These are phyloP conservation scores for Montipora capricornis DNA, from an alignment of 64 coral and sea anemone genomes.

Conservation along the genomic window DNA sequence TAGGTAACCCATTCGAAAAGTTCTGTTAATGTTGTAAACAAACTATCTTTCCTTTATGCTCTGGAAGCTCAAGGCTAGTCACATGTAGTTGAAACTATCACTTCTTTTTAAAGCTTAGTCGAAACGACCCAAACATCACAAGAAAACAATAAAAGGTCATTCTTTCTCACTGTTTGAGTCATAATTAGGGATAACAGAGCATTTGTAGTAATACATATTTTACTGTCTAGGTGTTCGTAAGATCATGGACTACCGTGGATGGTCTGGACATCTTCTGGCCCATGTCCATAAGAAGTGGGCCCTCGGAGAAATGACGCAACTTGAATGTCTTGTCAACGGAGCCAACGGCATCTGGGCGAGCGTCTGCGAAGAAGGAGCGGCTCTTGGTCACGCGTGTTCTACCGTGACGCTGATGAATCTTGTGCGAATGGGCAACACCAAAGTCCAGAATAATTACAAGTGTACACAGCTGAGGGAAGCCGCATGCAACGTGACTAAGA, in stretches of 20 bases:
- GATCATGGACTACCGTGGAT: slow-evolving; percentile 73
- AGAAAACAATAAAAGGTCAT: no score
- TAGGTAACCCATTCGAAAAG: no score
- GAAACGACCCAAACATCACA: no score
- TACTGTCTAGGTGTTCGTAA: slow-evolving; percentile 9
- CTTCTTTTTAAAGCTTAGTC: no score
- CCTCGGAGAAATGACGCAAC: slow-evolving; percentile 31
- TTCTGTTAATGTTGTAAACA: no score
- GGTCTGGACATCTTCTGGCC: slow-evolving; percentile 59
- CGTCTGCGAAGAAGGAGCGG: slow-evolving; percentile 56
- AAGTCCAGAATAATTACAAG: slow-evolving; percentile 57
- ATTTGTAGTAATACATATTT: no score
- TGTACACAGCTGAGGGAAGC: slow-evolving; percentile 47
- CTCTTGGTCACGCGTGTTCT: slow-evolving; percentile 71
- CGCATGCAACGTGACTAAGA: slow-evolving; percentile 16
- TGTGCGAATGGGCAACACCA: slow-evolving; percentile 74
- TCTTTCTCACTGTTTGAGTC: no score
- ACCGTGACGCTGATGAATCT: slow-evolving; percentile 81
- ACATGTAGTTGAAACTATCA: no score
- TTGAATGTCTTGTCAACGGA: slow-evolving; percentile 63
- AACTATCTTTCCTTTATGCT: no score
- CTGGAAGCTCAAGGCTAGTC: no score
- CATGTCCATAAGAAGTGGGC: slow-evolving; percentile 85
- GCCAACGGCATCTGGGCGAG: slow-evolving; percentile 86
- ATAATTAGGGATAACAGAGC: no score